Evolutionary conservation across 2,888 invertebrate species (phyloP).

Genomic region (Stramonita haemastoma): DNA sequence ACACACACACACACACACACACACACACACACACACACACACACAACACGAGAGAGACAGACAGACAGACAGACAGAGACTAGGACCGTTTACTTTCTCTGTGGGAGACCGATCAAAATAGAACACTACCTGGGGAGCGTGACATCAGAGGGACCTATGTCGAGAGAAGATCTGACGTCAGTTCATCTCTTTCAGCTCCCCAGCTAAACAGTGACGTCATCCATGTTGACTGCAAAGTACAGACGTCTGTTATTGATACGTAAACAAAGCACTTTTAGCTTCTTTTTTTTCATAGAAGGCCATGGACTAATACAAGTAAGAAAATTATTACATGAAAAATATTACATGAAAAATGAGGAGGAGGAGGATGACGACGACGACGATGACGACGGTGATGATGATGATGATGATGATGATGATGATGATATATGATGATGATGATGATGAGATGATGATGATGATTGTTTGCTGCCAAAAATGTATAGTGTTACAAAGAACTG

Average conservation of each 20-base stretch:
- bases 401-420: no score
- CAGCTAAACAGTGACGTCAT: not conserved
- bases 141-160: not conserved
- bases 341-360: no score
- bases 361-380: no score
- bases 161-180: not conserved
- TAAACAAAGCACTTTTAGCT: not conserved
- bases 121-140: not conserved
- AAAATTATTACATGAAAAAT: no score
- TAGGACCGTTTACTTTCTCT: not conserved
- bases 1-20: no score
- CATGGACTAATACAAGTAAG: no score
- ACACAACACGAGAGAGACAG: not conserved
- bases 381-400: no score
- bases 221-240: not conserved
- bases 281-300: no score
- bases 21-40: no score
- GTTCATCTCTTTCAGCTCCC: not conserved
- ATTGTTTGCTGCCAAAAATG: no score
- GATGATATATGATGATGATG: no score
- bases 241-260: not conserved
- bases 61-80: slow-evolving; percentile 36
- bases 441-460: no score
- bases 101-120: not conserved
- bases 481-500: not conserved